Percentiles rank a stretch among this genome's conserved stretches.
These are phyloP conservation scores for Acrossocheilus wenchowensis DNA, from an alignment of 2,797 vertebrate species.

Conservation along the genomic window DNA sequence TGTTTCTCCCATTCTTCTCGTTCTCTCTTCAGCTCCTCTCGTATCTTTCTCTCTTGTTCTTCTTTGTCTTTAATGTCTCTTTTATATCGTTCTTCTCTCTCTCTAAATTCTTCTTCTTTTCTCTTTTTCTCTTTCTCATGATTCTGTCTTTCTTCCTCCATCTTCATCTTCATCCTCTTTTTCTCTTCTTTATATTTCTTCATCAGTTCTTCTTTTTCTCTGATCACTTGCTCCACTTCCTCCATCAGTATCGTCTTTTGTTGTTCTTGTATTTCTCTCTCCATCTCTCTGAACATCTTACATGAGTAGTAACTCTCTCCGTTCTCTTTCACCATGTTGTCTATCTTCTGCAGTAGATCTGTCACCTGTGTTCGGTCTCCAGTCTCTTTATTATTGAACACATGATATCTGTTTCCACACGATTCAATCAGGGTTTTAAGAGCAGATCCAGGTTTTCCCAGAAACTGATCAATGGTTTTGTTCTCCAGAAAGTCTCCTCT, in stretches of 20 bases:
- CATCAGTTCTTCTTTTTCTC: background rate
- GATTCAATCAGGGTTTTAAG: too few relatives aligned
- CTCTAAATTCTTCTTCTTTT: background rate
- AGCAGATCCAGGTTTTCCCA: background rate
- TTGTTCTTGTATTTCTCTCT: background rate
- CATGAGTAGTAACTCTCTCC: too few relatives aligned
- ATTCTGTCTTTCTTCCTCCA: too few relatives aligned
- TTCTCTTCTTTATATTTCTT: rapidly evolving
- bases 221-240: too few relatives aligned
- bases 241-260: rapidly evolving
- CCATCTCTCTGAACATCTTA: too few relatives aligned
- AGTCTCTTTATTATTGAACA: too few relatives aligned
- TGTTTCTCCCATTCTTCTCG: conserved; percentile 51
- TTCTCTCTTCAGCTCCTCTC: conserved; percentile 10
- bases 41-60: conserved; percentile 61
- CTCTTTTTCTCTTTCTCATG: too few relatives aligned
- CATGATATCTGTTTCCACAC: too few relatives aligned
- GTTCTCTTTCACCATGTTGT: too few relatives aligned
- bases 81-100: too few relatives aligned
- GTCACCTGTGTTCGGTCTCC: too few relatives aligned
- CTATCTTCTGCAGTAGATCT: too few relatives aligned
- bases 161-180: rapidly evolving
- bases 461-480: rapidly evolving
- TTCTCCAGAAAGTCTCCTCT: background rate
- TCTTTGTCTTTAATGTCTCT: background rate